Conservation (phyloP, 2,888 invertebrate genomes). For the Mycalesis mineus region DNA sequence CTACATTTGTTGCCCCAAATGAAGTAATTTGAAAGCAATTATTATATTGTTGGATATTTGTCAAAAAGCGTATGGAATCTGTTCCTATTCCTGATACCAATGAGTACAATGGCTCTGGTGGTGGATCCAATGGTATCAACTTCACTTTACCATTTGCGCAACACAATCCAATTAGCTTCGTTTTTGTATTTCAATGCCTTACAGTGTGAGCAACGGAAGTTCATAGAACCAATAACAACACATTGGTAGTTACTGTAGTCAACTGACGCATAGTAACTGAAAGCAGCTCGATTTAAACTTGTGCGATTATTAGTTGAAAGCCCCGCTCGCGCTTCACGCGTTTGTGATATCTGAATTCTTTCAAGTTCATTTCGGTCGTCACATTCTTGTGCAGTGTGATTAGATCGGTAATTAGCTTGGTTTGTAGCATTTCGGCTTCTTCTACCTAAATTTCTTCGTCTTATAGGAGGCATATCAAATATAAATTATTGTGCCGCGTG, state of each 20-base stretch:
- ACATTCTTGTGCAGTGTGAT: conserved; percentile 39
- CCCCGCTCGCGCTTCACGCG: conserved; percentile 33
- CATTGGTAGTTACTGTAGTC: conserved; percentile 45
- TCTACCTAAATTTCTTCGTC: conserved; percentile 37
- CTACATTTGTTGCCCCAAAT: conserved; percentile 37
- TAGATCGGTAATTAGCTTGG: conserved; percentile 39
- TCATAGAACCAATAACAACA: conserved; percentile 26
- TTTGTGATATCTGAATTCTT: conserved; percentile 36
- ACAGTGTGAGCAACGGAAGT: conserved; percentile 31
- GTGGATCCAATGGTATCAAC: conserved; percentile 35
- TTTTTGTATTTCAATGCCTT: conserved; percentile 39
- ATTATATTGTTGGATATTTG: conserved; percentile 30
- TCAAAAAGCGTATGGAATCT: conserved; percentile 38
- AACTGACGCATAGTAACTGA: conserved; percentile 24
- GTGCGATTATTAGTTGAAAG: conserved; percentile 31
- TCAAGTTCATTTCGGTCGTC: conserved; percentile 35
- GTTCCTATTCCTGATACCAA: conserved; percentile 35
- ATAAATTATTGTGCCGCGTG: no score
- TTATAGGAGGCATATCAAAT: conserved; percentile 13
- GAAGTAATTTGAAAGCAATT: conserved; percentile 42
- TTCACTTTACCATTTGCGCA: conserved; percentile 37
- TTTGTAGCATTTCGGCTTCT: conserved; percentile 40
- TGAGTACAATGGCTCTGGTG: conserved; percentile 37
- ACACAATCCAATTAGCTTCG: conserved; percentile 38
- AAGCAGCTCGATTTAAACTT: conserved; percentile 28